Percentiles rank a stretch among this genome's conserved stretches.
These are phyloP conservation scores for Carcinoscorpius rotundicauda DNA, from an alignment of 1,140 invertebrate genomes.

Conservation along the genomic window DNA sequence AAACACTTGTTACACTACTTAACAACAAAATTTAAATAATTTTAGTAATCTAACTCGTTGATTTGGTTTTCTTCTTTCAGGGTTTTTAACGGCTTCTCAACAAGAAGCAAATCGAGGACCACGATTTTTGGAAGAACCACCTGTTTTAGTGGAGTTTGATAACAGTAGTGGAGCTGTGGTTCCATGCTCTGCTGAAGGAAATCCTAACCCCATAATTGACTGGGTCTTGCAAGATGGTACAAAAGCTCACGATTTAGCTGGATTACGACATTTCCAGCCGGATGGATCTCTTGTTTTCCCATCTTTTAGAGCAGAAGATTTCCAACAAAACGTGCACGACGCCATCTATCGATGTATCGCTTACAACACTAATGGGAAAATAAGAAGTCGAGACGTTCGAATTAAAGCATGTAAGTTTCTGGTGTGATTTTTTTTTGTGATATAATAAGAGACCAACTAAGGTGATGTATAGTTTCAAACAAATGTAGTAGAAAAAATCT, in stretches of 20 bases:
- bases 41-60: too few relatives aligned
- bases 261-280: slow-evolving; percentile 49
- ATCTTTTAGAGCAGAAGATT: slow-evolving; percentile 27
- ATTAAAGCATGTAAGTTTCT: slow-evolving; percentile 30
- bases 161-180: slow-evolving; percentile 86
- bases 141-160: slow-evolving; percentile 79
- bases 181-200: slow-evolving; percentile 80
- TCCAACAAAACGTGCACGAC: slow-evolving; percentile 28
- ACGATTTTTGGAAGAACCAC: slow-evolving; percentile 80
- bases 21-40: too few relatives aligned
- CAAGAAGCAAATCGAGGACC: slow-evolving; percentile 50
- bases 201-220: slow-evolving; percentile 79
- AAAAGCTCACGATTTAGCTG: slow-evolving; percentile 44
- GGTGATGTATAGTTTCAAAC: too few relatives aligned
- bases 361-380: slow-evolving; percentile 27
- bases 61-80: too few relatives aligned
- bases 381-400: slow-evolving; percentile 29
- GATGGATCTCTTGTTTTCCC: slow-evolving; percentile 33
- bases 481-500: too few relatives aligned
- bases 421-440: too few relatives aligned
- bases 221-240: slow-evolving; percentile 48
- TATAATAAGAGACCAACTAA: too few relatives aligned
- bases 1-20: too few relatives aligned
- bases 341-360: slow-evolving; percentile 31
- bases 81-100: too few relatives aligned